A percentile compares a stretch with the other conserved stretches of the same genome.
Evolutionary conservation across 2,888 invertebrate genomes (phyloP).

Genomic region (Melanostoma scalare): DNA sequence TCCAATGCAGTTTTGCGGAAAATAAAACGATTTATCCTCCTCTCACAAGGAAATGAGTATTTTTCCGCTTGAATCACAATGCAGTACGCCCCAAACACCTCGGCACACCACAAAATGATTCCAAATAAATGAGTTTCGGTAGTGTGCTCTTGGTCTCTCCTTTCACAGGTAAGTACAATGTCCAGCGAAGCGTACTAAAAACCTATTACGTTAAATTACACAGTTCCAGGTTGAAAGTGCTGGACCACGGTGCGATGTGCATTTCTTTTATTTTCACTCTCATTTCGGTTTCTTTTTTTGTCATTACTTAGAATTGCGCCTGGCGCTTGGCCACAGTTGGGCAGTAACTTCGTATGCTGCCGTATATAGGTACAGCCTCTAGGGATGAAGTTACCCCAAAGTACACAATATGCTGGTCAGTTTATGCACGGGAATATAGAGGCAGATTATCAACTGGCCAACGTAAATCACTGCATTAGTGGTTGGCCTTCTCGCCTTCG

Average conservation of each 20-base stretch:
- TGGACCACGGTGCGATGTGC: constrained; percentile 66
- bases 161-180: constrained; percentile 49
- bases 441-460: constrained; percentile 71
- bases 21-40: constrained; percentile 19
- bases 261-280: constrained; percentile 70
- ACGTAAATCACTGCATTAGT: constrained; percentile 73
- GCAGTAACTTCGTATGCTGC: constrained; percentile 45
- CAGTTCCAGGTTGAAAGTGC: constrained; percentile 52
- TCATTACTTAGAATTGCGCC: constrained; percentile 53
- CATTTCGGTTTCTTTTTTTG: constrained; percentile 55
- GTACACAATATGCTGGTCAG: constrained; percentile 80
- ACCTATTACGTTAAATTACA: constrained; percentile 66
- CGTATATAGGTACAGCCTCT: constrained; percentile 57
- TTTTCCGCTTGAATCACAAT: constrained; percentile 51
- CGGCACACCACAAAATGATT: constrained; percentile 25
- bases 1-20: background rate
- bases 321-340: constrained; percentile 42
- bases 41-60: constrained; percentile 37
- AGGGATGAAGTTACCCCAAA: constrained; percentile 78
- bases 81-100: constrained; percentile 36
- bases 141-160: background rate
- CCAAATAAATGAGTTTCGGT: constrained; percentile 42
- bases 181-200: constrained; percentile 59
- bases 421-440: constrained; percentile 42
- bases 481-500: constrained; percentile 68